Evolutionary conservation across 2,113 vertebrate species (phyloP), one percentile per base, ranked within the genome.

Genomic region (Cettia cetti): DNA sequence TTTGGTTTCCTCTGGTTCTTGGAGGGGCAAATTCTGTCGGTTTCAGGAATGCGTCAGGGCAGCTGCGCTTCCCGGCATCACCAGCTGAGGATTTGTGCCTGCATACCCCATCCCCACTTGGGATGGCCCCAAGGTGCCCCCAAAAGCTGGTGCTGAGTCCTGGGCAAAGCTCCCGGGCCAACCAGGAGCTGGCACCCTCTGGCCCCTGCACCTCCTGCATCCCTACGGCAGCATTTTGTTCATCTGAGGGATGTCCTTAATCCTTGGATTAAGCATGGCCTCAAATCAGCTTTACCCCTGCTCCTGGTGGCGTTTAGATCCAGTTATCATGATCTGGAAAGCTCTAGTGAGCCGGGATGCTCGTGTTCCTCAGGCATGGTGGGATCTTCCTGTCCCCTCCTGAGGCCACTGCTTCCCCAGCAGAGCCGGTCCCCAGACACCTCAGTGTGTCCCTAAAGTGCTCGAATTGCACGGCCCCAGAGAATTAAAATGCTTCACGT

Each of bases 301-400:
- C 24, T 76, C 44, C 50, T 37, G 40, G 9, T 16, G 37, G 35
- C 64, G 8, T 27, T 84, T 47, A 27, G 72, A 60, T 35, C 26
- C 4, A 0, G 18, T 50, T 65, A 13, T 3, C 15, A 1, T 8
- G n/a, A 30, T 39, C 17, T 4, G 8, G 26, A 15, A 14, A 26
- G 49, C 49, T 28, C 19, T 2, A 7, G 10, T 16, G 49, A 71
- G 27, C 30, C 0, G 0, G 39, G 52, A 37, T 70, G 65, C 28
- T 66, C 0, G 0, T 21, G 74, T 12, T 37, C 37, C 28, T 40
- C 4, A 9, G 37, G 45, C 33, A 2, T 0, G 0, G 12, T 16
- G 71, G 71, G 14, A 52, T 33, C 22, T 45, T 28, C 49, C n/a
- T 63, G 18, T 35, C 44, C 35, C 39, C 13, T 72, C 44, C 69